These are phyloP conservation scores for Platyura marginata DNA, from an alignment of 1,140 invertebrate species.

Conservation along the genomic window DNA sequence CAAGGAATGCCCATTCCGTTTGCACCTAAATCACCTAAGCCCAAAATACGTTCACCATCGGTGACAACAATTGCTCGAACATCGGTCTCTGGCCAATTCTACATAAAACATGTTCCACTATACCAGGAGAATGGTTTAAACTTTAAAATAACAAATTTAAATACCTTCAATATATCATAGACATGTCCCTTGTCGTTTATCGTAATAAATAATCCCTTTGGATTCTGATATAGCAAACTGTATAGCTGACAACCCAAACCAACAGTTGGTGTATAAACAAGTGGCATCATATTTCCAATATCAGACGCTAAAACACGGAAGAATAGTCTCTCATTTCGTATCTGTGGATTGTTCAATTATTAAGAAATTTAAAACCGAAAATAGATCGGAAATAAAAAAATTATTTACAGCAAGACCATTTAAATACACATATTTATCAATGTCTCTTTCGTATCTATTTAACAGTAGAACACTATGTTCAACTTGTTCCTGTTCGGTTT, in stretches of 20 bases:
- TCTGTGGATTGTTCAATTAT: conserved; percentile 28
- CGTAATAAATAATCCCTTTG: conserved; percentile 88
- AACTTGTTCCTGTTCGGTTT: conserved; percentile 69
- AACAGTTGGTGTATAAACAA: conserved; percentile 88
- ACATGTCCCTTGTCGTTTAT: conserved; percentile 90
- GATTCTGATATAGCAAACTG: conserved; percentile 79
- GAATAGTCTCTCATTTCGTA: conserved; percentile 81
- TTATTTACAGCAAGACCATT: conserved; percentile 42
- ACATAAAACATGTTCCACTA: background rate
- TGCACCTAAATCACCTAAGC: conserved; percentile 82
- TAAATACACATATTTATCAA: conserved; percentile 69
- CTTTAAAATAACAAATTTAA: too few species aligned
- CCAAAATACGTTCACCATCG: conserved; percentile 84
- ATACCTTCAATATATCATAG: conserved; percentile 49
- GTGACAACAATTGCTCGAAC: conserved; percentile 85
- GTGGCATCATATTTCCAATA: conserved; percentile 71
- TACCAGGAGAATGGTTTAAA: too few species aligned
- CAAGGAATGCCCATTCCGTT: conserved; percentile 91
- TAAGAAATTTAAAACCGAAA: background rate
- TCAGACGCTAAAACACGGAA: conserved; percentile 80
- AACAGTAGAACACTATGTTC: conserved; percentile 49
- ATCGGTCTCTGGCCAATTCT: conserved; percentile 65
- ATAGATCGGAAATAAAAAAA: conserved; percentile 2
- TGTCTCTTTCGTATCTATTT: conserved; percentile 45
- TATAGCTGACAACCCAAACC: conserved; percentile 91